phyloP scores from a whole-genome alignment of 2,888 invertebrate genomes.

The Oscheius myriophilus region DNA sequence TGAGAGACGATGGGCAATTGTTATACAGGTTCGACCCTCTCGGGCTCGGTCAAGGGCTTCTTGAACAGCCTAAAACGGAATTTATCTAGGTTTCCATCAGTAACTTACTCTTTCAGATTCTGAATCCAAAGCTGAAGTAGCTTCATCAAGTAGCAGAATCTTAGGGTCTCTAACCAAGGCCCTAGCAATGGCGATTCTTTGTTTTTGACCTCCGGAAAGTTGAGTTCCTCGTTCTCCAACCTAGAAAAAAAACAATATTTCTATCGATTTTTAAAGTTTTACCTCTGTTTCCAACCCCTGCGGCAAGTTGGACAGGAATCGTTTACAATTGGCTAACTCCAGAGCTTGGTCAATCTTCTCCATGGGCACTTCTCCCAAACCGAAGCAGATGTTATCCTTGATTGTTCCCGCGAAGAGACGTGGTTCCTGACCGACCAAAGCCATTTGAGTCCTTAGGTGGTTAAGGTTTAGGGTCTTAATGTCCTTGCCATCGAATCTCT shows the following conservation, averaged over 20 bases:
- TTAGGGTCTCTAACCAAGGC: conserved; percentile 49
- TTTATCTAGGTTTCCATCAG: background rate
- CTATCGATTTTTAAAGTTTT: background rate
- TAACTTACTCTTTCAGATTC: conserved; percentile 40
- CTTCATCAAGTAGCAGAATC: conserved; percentile 52
- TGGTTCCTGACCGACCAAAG: conserved; percentile 92
- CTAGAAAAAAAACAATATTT: background rate
- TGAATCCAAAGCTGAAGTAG: conserved; percentile 67
- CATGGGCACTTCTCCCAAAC: conserved; percentile 71
- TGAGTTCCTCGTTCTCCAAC: conserved; percentile 81
- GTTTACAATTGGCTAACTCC: conserved; percentile 52
- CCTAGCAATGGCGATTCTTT: conserved; percentile 83
- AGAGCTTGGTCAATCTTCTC: conserved; percentile 54
- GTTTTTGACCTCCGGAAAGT: conserved; percentile 87
- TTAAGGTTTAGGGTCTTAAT: conserved; percentile 79
- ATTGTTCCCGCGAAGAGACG: conserved; percentile 78
- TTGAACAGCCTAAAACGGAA: conserved; percentile 57
- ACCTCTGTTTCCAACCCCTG: conserved; percentile 77
- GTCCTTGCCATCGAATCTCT: conserved; percentile 72
- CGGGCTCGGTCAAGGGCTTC: conserved; percentile 63
- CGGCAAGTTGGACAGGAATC: conserved; percentile 53
- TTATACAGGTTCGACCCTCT: conserved; percentile 64
- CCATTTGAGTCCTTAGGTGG: conserved; percentile 82
- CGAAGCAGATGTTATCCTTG: conserved; percentile 88
- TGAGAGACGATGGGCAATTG: conserved; percentile 65